phyloP scores from a whole-genome alignment of 2,797 vertebrate genomes.

The Sciurus carolinensis region DNA sequence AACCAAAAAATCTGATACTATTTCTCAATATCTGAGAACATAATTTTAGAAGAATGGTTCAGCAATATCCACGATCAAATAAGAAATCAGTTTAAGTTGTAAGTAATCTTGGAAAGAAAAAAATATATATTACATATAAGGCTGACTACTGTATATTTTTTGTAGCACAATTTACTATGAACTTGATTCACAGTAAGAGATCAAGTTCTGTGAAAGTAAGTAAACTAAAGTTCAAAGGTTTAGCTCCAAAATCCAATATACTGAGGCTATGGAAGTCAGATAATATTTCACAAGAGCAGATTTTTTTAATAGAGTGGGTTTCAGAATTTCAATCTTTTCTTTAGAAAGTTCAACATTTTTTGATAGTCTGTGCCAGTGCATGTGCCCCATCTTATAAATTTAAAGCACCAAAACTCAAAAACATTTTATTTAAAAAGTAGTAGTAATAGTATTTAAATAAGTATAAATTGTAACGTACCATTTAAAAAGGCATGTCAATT shows the following conservation, averaged over 20 bases:
- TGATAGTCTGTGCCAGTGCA: neutral
- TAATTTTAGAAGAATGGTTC: neutral
- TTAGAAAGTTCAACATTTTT: neutral
- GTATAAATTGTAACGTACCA: neutral
- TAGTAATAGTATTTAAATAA: neutral
- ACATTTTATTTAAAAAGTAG: neutral
- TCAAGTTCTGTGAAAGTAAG: slow-evolving; percentile 55
- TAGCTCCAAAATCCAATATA: slow-evolving; percentile 55
- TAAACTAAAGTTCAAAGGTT: slow-evolving; percentile 32
- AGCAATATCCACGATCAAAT: neutral
- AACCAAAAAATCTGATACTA: neutral
- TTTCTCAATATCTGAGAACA: neutral
- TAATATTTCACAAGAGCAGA: slow-evolving; percentile 43
- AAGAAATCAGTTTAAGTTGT: neutral
- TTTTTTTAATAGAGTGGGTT: neutral
- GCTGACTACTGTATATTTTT: neutral
- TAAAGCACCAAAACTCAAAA: neutral
- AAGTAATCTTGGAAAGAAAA: neutral
- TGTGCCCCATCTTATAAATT: neutral
- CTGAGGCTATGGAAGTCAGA: neutral
- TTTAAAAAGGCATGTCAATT: neutral
- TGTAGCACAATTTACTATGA: neutral
- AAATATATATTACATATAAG: neutral
- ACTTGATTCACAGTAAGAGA: neutral
- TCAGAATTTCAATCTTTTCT: slow-evolving; percentile 47